These are phyloP conservation scores for Rynchops niger DNA, from an alignment of 2,113 vertebrate genomes.

Conservation along the genomic window DNA sequence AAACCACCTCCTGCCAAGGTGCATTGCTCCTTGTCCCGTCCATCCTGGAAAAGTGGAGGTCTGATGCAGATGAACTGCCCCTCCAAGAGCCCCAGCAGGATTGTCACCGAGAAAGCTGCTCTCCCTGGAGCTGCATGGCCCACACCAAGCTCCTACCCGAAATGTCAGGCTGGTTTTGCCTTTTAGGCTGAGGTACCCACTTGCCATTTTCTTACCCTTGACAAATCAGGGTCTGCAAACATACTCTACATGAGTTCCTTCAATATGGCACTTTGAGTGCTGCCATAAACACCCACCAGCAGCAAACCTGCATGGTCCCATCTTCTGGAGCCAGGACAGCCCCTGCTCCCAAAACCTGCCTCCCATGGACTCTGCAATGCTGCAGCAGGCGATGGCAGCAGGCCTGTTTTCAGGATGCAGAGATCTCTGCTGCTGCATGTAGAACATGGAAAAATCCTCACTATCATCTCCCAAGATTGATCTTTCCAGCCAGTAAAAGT, in stretches of 20 bases:
- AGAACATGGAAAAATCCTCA: background rate
- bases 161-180: background rate
- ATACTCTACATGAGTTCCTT: background rate
- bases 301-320: background rate
- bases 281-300: background rate
- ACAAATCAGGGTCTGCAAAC: background rate
- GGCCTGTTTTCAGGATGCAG: background rate
- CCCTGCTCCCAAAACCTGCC: background rate
- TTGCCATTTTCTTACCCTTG: background rate
- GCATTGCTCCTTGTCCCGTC: too few relatives aligned
- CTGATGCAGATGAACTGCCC: background rate
- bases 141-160: background rate
- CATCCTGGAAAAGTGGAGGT: background rate
- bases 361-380: background rate
- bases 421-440: background rate
- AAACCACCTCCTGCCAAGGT: background rate
- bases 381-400: background rate
- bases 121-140: background rate
- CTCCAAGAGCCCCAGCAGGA: background rate
- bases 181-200: background rate
- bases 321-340: background rate
- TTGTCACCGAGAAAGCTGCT: background rate
- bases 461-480: background rate
- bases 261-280: background rate
- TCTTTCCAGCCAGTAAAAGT: background rate